Base-by-base conservation (phyloP, 2,113 vertebrate genomes). In the Jacana jacana region DNA sequence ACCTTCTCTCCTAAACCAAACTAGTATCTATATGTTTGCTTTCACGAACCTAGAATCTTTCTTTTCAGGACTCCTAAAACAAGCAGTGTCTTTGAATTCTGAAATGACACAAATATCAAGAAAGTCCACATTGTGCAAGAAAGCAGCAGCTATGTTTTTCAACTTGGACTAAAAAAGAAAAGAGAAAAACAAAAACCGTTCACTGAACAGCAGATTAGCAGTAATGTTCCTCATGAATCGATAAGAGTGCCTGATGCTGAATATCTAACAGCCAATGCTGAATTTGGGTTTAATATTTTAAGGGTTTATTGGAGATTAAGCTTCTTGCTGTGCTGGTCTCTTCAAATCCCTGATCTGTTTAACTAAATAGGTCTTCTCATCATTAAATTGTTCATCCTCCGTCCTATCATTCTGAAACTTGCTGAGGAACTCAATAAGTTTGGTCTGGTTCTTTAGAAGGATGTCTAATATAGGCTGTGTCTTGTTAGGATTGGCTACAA, bases 281-380 rank as follows among this genome's bases (percentile, higher is more conserved):
- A 98, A 97, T 97, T 96, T 98, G 98, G 98, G 93, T 88, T 98
- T 98, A 97, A 94, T 96, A 96, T 97, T 97, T 97, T 97, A 97
- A 96, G 84, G 94, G 94, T 94, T 97, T 97, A 84, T 46, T 92
- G 96, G 87, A 94, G 91, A 96, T 98, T 98, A 99, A 97, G 99
- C 98, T 96, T 99, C 99, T 98, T 99, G 99, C 88, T 99, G 99
- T 61, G 98, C 98, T 72, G 99, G 99, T 98, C 98, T 99, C 98
- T 99, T 99, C 97, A 99, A 98, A 98, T 99, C 99, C 98, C 99
- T 98, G 98, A 99, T 99, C 98, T 99, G 99, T 98, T 99, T 99
- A 97, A 99, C 98, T 98, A 99, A 98, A 98, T 99, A 99, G 97
- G 99, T 99, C 98, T 99, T 99, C 98, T 99, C 99, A 20, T 99